Evolutionary conservation across 2,888 invertebrate genomes (phyloP), one percentile per base, ranked within the genome.

Genomic region (Caenorhabditis sp.): DNA sequence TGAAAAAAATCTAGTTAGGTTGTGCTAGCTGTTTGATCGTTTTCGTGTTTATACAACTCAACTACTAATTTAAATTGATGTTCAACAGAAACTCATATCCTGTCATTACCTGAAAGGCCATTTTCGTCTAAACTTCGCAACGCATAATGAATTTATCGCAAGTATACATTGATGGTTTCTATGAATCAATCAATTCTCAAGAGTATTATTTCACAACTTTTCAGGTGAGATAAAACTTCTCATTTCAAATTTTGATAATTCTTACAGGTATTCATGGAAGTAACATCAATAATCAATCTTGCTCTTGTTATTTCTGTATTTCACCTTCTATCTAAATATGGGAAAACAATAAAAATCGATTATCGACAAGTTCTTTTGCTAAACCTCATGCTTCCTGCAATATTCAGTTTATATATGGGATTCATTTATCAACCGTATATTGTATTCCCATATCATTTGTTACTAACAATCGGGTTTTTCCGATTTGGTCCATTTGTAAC

Each of bases 361-460:
- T 72, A 67, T 54, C 61, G 58, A 6, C 72, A 72, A 72, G 72
- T 72, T 23, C 67, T 72, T 10, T 50, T 67, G 0, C 26, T 53
- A 5, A 72, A 72, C 26, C 61, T 67, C 1, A n/a, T 72, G 1
- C 61, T 67, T 21, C 72, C 72, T 0, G 67, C 64, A 8, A 19
- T 58, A 1, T 72, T 72, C 61, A 72, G 72, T 23, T 17, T 67
- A 1, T 72, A 72, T 19, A 67, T 72, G 72, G 72, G 72, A 4
- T 72, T 72, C n/a, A 37, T 72, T 14, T 72, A 72, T 49, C 63
- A 67, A 19, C 72, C 72, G 0, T 72, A 72, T 26, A 72, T 72
- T 3, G 62, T 72, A 3, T 72, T 72, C 37, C 72, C 72, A 1
- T 72, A 72, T 27, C 72, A 72, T 31, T 43, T 72, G 10, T 64